These are phyloP conservation scores for Tyrophagus putrescentiae DNA, from an alignment of 1,140 invertebrate species.

Conservation along the genomic window DNA sequence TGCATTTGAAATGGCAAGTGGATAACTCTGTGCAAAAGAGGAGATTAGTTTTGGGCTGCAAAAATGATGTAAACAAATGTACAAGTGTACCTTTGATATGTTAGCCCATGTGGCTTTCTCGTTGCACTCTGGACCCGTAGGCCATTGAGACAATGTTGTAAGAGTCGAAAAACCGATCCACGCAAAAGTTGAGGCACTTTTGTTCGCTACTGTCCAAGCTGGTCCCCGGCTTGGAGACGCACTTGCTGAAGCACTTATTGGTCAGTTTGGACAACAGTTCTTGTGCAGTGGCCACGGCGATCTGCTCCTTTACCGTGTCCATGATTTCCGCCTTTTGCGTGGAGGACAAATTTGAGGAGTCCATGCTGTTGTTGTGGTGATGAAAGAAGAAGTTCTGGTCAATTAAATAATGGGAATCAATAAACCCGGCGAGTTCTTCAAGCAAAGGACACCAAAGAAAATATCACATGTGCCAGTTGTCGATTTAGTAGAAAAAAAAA, in stretches of 20 bases:
- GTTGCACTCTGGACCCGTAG: constrained; percentile 62
- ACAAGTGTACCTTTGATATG: not conserved
- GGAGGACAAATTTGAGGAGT: constrained; percentile 36
- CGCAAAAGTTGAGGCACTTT: constrained; percentile 94
- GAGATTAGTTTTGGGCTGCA: not conserved
- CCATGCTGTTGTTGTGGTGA: too few species aligned
- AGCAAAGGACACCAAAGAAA: too few species aligned
- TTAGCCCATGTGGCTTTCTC: constrained; percentile 38
- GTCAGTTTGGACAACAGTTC: constrained; percentile 86
- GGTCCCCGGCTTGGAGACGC: constrained; percentile 74
- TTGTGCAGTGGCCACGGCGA: constrained; percentile 82
- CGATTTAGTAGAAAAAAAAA: too few species aligned
- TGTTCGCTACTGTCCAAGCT: constrained; percentile 78
- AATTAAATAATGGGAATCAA: too few species aligned
- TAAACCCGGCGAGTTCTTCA: too few species aligned
- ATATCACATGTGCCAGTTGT: too few species aligned
- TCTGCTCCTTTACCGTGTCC: constrained; percentile 89
- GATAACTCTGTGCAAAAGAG: not conserved
- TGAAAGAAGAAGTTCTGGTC: too few species aligned
- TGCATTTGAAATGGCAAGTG: too few species aligned
- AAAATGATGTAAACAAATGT: not conserved
- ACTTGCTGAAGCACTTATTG: constrained; percentile 92
- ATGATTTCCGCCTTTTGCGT: constrained; percentile 75
- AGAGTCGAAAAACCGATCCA: constrained; percentile 93
- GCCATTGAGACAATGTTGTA: constrained; percentile 76